Evolutionary conservation across 2,888 invertebrate genomes (phyloP), one percentile per base, ranked within the genome.

Genomic region (Blastobasis lacticolella): DNA sequence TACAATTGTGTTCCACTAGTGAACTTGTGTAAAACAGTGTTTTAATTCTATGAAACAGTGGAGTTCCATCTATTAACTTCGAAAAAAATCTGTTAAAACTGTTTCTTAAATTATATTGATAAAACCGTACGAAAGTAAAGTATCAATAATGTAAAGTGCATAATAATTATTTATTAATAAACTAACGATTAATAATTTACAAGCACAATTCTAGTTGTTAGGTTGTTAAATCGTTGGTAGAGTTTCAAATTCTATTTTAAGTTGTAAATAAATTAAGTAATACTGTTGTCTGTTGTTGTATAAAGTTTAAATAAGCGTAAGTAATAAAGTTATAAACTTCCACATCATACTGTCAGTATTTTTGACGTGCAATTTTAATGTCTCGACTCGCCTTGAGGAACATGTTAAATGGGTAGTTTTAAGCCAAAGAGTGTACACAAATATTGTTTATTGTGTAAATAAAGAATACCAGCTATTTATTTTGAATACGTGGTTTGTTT

Each of bases 381-480:
- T 59, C 54, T 57, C 53, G 59, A 63, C 57, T 56, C 60, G 65
- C 54, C 57, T 62, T 55, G 63, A 64, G 66, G 57, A 59, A 65
- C 65, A 58, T 54, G 52, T 57, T 57, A 61, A 63, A 77, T 78
- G 80, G 72, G 78, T 84, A 83, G 83, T 76, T 71, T 73, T 73
- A 84, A 81, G 75, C 86, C 85, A 86, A 86, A 85, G 86, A 85
- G 69, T 83, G 80, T 81, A 79, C 80, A 80, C 80, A 79, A 75
- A 63, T 51, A 75, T 48, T 69, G 60, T 68, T 67, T 71, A 73
- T 67, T 75, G 74, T 83, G 78, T 83, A 81, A 81, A 82, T 83
- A 81, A 78, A 78, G 60, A 50, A 59, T 75, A 46, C 8, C 48
- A 48, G 40, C 37, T 53, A 77, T 75, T 77, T 79, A 78, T 76